These are phyloP conservation scores for Nemotelus pantherinus DNA, from an alignment of 2,888 invertebrate species.

Conservation along the genomic window DNA sequence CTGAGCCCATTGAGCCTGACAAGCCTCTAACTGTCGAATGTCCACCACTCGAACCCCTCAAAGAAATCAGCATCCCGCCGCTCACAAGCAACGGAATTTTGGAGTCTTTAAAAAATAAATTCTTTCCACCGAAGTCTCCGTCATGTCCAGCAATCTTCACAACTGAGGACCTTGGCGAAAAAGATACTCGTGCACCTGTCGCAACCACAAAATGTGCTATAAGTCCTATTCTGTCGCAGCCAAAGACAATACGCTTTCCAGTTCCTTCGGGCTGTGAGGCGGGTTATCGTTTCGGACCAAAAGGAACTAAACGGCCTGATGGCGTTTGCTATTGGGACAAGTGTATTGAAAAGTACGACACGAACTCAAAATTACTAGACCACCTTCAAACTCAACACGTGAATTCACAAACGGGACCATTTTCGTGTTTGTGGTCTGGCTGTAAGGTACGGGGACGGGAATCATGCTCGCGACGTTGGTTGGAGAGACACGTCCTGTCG, in stretches of 20 bases:
- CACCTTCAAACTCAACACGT: conserved; percentile 89
- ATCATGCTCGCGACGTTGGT: conserved; percentile 92
- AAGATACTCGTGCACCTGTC: conserved; percentile 52
- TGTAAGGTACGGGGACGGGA: conserved; percentile 94
- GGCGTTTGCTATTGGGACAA: conserved; percentile 83
- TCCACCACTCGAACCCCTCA: conserved; percentile 10
- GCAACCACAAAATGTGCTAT: conserved; percentile 63
- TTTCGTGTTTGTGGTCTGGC: conserved; percentile 90
- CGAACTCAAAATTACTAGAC: conserved; percentile 83
- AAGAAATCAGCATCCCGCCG: not conserved
- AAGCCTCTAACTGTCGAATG: conserved; percentile 36
- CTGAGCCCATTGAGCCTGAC: conserved; percentile 25
- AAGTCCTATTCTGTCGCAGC: conserved; percentile 82
- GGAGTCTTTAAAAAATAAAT: conserved; percentile 60
- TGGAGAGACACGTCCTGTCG: conserved; percentile 89
- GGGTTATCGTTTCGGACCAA: conserved; percentile 61
- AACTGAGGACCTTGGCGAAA: conserved; percentile 61
- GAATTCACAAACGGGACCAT: conserved; percentile 85
- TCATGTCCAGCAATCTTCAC: conserved; percentile 63
- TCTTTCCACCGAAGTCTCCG: conserved; percentile 61
- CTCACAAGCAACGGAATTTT: not conserved
- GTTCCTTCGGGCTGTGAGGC: conserved; percentile 64
- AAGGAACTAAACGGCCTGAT: conserved; percentile 64
- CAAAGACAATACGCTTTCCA: conserved; percentile 84
- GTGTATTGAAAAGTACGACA: conserved; percentile 81